Evolutionary conservation across 2,888 invertebrate species (phyloP), one percentile per base, ranked within the genome.

Genomic region (Helicoverpa assulta): DNA sequence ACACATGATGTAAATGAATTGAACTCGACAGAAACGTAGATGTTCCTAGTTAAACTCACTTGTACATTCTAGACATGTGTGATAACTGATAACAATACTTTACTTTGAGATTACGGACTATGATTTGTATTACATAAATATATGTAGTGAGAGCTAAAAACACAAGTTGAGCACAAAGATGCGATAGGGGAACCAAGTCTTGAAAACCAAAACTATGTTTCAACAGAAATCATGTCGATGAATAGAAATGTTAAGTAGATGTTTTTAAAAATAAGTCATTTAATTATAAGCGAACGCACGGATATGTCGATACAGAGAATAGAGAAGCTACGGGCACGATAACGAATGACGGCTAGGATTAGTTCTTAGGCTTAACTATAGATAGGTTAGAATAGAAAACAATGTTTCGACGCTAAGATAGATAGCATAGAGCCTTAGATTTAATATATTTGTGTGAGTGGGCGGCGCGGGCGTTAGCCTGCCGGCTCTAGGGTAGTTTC

Each of bases 361-460:
- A 94, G 91, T 19, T 80, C 81, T 77, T 95, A 95, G 94, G 91
- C 84, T 93, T 95, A 95, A 93, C 84, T 93, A 93, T 95, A 95
- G 95, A 93, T 95, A 95, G 95, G 94, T 88, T 94, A 95, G 94
- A 90, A 89, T 94, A 93, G 92, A 81, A 93, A 93, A 92, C 93
- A 95, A 95, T 94, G 93, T 93, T 95, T 95, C 89, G 93, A 93
- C 88, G 93, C 93, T 95, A 95, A 95, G 95, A 87, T 94, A 93
- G 90, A 89, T 94, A 95, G 94, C 84, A 85, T 95, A 95, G 95
- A 89, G 88, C 89, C 90, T 88, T 94, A 94, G 95, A 88, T 76
- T 89, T 92, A 93, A 93, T 92, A 92, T 92, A 93, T 91, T 90
- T 86, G 87, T 82, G 85, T 82, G 85, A 86, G 70, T 74, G 84